These are phyloP conservation scores for Haliclona indistincta DNA, from an alignment of 37 sponge, comb jelly and placozoan genomes.

Conservation along the genomic window DNA sequence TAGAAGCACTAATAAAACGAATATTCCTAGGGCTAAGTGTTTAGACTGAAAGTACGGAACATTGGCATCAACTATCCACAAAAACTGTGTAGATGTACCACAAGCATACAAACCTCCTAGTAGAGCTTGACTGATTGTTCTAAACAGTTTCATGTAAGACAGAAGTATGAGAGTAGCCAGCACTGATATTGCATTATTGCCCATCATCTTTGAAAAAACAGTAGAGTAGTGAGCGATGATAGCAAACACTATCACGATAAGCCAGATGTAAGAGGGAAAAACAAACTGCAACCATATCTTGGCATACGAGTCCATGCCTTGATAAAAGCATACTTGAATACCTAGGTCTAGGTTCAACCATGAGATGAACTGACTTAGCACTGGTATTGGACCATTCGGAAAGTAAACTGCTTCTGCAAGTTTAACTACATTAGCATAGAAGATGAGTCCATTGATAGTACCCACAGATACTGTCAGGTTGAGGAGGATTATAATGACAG, in stretches of 20 bases:
- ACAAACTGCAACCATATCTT: conserved; percentile 27
- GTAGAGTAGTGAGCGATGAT: not conserved
- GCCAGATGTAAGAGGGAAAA: conserved; percentile 13
- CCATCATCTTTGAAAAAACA: not conserved
- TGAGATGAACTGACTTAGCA: conserved; percentile 7
- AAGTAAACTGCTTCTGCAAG: not conserved
- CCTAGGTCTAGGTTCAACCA: conserved; percentile 24
- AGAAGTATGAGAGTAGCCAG: conserved; percentile 20
- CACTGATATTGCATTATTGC: not conserved
- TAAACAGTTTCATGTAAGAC: conserved; percentile 12
- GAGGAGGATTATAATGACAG: not conserved
- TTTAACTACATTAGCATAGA: conserved; percentile 31
- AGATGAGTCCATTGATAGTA: conserved; percentile 29
- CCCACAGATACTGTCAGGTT: conserved; percentile 32
- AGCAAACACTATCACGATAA: not conserved
- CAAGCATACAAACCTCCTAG: not conserved
- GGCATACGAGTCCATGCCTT: conserved; percentile 4
- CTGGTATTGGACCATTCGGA: not conserved
- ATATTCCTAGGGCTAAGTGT: conserved; percentile 18
- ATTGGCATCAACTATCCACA: conserved; percentile 31
- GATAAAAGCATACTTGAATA: conserved; percentile 1
- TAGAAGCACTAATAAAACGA: not conserved
- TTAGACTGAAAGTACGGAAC: conserved; percentile 15
- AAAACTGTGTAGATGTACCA: not conserved
- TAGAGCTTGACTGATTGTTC: conserved; percentile 1